phyloP scores from a whole-genome alignment of 1,140 invertebrate species.

The Ctenoplectra terminalis region DNA sequence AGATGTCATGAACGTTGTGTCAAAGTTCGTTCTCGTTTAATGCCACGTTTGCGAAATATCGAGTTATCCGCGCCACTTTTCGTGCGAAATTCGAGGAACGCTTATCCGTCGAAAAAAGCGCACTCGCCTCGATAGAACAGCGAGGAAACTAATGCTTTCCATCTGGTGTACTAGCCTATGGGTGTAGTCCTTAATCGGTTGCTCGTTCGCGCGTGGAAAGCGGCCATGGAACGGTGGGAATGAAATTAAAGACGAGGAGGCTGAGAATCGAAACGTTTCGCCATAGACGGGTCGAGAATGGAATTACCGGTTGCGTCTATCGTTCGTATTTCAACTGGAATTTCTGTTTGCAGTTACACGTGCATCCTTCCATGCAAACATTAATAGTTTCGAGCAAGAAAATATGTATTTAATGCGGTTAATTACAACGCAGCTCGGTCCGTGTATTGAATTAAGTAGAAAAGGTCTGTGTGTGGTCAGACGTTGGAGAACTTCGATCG shows the following conservation, averaged over 20 bases:
- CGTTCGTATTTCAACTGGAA: background rate
- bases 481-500: background rate
- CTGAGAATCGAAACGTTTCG: background rate
- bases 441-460: slow-evolving; percentile 18
- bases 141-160: slow-evolving; percentile 57
- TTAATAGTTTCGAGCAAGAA: background rate
- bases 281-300: background rate
- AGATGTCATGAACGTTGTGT: background rate
- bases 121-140: slow-evolving; percentile 28
- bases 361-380: background rate
- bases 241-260: slow-evolving; percentile 55
- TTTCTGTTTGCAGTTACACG: background rate
- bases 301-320: background rate
- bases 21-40: background rate
- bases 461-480: background rate
- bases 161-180: slow-evolving; percentile 41
- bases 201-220: slow-evolving; percentile 48
- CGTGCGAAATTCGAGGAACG: slow-evolving; percentile 22
- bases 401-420: slow-evolving; percentile 2
- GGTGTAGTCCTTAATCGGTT: slow-evolving; percentile 43
- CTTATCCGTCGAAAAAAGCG: slow-evolving; percentile 10
- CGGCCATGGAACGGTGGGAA: slow-evolving; percentile 13
- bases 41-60: background rate
- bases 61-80: slow-evolving; percentile 19
- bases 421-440: background rate